Evolutionary conservation across 2,113 vertebrate species (phyloP).

Genomic region (Tupaia tana): DNA sequence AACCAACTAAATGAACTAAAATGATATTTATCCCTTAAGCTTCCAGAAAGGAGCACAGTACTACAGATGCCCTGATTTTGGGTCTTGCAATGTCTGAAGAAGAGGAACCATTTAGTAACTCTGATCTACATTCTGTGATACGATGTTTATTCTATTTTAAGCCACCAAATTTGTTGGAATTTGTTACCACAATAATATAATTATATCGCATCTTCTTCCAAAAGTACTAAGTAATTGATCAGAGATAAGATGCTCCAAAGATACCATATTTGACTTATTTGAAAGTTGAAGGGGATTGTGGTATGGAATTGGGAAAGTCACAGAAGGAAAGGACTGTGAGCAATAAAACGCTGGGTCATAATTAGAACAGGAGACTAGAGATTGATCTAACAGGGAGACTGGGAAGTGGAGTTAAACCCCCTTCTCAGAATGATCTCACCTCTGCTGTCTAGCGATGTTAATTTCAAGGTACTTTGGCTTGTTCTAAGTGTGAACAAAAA

Average conservation of each 20-base stretch:
- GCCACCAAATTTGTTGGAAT: neutral
- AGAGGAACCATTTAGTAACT: neutral
- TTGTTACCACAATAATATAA: neutral
- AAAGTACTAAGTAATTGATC: neutral
- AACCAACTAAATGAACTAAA: neutral
- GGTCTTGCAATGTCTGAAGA: neutral
- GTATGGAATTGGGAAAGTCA: neutral
- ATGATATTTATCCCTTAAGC: neutral
- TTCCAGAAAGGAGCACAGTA: neutral
- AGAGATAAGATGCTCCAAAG: neutral
- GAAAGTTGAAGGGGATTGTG: neutral
- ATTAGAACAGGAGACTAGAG: neutral
- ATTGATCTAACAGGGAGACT: neutral
- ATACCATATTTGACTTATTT: neutral
- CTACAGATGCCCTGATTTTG: neutral
- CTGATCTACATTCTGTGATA: neutral
- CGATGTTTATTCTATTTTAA: neutral
- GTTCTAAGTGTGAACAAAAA: neutral
- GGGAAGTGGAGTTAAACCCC: neutral
- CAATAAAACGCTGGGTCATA: neutral
- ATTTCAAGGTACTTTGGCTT: neutral
- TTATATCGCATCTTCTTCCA: neutral
- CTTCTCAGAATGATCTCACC: neutral
- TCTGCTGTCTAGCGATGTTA: neutral
- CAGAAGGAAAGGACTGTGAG: neutral